Evolutionary conservation across 1,140 invertebrate genomes (phyloP).

Genomic region (Ericerus pela): DNA sequence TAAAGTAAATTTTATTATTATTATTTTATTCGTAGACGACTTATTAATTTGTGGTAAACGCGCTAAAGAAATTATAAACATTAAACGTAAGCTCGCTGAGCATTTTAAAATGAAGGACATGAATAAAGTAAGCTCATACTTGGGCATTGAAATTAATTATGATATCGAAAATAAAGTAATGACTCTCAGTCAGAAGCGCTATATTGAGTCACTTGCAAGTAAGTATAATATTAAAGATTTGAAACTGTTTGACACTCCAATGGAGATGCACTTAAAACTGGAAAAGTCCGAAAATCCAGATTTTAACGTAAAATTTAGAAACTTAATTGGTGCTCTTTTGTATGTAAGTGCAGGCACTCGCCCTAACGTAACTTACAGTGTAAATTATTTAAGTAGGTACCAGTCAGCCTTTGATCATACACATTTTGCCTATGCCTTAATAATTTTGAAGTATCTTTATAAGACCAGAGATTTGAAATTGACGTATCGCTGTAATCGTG

Average conservation of each 20-base stretch:
- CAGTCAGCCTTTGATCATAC: conserved; percentile 25
- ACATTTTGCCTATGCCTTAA: conserved; percentile 32
- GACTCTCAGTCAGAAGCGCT: conserved; percentile 13
- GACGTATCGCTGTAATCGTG: background rate
- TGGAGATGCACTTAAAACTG: conserved; percentile 20
- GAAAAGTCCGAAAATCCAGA: conserved; percentile 11
- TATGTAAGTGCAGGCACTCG: conserved; percentile 32
- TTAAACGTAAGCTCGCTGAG: background rate
- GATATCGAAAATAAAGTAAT: background rate
- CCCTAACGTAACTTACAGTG: conserved; percentile 34
- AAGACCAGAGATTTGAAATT: conserved; percentile 25
- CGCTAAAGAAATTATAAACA: background rate
- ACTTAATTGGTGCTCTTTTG: conserved; percentile 30
- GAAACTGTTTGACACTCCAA: conserved; percentile 24
- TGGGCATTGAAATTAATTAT: conserved; percentile 15
- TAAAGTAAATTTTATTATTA: background rate
- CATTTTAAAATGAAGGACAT: conserved; percentile 15
- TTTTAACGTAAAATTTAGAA: conserved; percentile 21
- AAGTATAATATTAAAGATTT: conserved; percentile 25
- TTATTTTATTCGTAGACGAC: conserved; percentile 16
- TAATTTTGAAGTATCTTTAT: conserved; percentile 32
- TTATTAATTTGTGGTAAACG: background rate
- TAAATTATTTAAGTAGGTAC: conserved; percentile 33
- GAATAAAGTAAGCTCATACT: conserved; percentile 4
- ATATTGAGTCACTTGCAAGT: conserved; percentile 18